These are phyloP conservation scores for Hyles euphorbiae DNA, from an alignment of 1,140 invertebrate genomes.

Conservation along the genomic window DNA sequence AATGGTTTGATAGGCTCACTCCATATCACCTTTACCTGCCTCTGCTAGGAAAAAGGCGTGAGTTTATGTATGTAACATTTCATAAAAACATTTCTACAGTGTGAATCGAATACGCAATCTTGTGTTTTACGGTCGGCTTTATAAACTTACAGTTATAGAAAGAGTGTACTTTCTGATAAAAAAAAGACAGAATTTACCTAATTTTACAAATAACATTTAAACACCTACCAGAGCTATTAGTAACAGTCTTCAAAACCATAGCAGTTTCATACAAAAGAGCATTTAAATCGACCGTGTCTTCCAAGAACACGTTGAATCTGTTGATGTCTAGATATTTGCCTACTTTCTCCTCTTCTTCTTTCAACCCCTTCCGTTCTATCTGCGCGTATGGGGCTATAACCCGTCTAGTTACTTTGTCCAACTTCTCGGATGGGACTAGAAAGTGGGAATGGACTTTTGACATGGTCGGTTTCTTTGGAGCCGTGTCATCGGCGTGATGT, in stretches of 20 bases:
- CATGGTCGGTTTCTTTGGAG: constrained; percentile 16
- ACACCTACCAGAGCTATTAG: constrained; percentile 67
- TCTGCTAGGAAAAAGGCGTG: no score
- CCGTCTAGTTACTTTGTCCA: constrained; percentile 68
- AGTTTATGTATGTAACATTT: no score
- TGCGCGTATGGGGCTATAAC: constrained; percentile 76
- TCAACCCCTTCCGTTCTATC: constrained; percentile 61
- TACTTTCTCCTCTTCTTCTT: constrained; percentile 44
- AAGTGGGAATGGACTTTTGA: constrained; percentile 57
- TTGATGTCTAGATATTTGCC: constrained; percentile 56
- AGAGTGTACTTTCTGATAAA: no score
- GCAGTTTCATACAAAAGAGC: constrained; percentile 74
- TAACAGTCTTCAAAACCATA: constrained; percentile 71
- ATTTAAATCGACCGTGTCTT: constrained; percentile 73
- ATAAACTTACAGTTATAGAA: no score
- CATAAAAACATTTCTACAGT: no score
- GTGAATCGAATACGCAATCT: no score
- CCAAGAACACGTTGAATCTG: constrained; percentile 67
- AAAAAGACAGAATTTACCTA: no score
- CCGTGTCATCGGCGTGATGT: constrained; percentile 27
- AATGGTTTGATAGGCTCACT: no score
- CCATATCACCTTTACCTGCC: no score
- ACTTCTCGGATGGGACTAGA: constrained; percentile 54
- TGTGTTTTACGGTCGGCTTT: no score
- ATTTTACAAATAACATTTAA: background rate